Percentiles rank a stretch among this genome's conserved stretches.
Conservation (phyloP, 2,797 vertebrate genomes). For the Acanthornis magna region DNA sequence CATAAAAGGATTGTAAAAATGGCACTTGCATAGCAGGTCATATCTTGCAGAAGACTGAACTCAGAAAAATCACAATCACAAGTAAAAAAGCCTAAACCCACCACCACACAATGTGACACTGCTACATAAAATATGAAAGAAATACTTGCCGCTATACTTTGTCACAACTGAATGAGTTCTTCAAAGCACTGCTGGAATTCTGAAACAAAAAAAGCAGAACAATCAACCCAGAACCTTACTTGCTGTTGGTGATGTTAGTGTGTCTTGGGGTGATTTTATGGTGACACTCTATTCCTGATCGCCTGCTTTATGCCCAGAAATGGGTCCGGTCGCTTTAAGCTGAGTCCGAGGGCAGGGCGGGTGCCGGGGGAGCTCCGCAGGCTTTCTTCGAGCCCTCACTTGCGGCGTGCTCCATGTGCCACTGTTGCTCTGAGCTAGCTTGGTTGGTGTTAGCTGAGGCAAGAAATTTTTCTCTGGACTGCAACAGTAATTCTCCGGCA, state of each 20-base stretch:
- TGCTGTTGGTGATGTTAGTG: neutral
- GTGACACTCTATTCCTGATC: no score
- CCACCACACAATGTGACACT: accelerated
- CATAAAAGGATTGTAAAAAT: neutral
- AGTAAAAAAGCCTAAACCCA: neutral
- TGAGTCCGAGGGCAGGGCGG: no score
- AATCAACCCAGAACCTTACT: neutral
- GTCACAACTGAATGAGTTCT: slow-evolving; percentile 51
- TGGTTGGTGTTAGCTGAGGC: no score
- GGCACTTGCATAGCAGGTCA: neutral
- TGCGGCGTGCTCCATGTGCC: no score
- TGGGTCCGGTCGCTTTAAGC: no score
- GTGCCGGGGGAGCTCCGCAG: no score
- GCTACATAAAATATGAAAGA: neutral
- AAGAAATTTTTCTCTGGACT: no score
- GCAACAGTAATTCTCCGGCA: no score
- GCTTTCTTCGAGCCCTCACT: no score
- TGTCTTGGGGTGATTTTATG: no score
- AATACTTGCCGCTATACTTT: slow-evolving; percentile 68
- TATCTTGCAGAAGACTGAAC: neutral
- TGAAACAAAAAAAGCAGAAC: slow-evolving; percentile 34
- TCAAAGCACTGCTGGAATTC: slow-evolving; percentile 41
- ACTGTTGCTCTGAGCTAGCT: no score
- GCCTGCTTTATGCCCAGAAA: no score
- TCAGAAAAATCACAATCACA: neutral